Conservation (phyloP, 2,888 invertebrate genomes). For the Drosophila incognita region DNA sequence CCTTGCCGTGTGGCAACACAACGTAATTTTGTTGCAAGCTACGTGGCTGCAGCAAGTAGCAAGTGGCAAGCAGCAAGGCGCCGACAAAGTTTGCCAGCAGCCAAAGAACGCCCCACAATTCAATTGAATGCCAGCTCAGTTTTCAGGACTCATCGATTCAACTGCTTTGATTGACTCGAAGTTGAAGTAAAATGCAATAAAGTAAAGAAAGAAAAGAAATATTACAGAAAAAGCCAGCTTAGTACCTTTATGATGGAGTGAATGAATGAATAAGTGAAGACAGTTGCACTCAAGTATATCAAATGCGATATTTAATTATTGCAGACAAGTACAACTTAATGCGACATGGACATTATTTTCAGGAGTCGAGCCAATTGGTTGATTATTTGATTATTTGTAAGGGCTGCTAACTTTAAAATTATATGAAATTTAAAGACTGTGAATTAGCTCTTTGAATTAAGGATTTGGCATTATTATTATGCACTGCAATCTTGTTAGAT, state of each 20-base stretch:
- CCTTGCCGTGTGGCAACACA: conserved; percentile 14
- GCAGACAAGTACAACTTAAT: neutral
- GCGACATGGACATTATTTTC: neutral
- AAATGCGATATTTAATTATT: neutral
- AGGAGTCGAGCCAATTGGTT: neutral
- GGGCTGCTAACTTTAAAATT: neutral
- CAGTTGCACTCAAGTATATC: neutral
- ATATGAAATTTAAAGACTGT: neutral
- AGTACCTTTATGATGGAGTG: neutral
- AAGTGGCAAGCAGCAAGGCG: conserved; percentile 35
- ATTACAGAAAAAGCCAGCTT: conserved; percentile 87
- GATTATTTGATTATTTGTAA: neutral
- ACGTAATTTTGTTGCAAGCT: conserved; percentile 17
- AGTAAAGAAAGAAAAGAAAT: neutral
- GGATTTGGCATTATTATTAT: too few relatives aligned
- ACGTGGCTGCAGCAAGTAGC: conserved; percentile 15
- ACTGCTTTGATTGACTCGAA: conserved; percentile 38
- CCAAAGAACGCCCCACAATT: conserved; percentile 37
- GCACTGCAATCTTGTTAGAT: neutral
- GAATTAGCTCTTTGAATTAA: neutral
- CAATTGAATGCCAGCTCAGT: conserved; percentile 51
- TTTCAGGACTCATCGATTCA: conserved; percentile 26
- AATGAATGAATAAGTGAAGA: neutral
- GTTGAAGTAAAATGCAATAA: conserved; percentile 16
- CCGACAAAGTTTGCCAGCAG: conserved; percentile 35